Conservation (phyloP, 2,113 vertebrate genomes). For the Prietella phreatophila region DNA sequence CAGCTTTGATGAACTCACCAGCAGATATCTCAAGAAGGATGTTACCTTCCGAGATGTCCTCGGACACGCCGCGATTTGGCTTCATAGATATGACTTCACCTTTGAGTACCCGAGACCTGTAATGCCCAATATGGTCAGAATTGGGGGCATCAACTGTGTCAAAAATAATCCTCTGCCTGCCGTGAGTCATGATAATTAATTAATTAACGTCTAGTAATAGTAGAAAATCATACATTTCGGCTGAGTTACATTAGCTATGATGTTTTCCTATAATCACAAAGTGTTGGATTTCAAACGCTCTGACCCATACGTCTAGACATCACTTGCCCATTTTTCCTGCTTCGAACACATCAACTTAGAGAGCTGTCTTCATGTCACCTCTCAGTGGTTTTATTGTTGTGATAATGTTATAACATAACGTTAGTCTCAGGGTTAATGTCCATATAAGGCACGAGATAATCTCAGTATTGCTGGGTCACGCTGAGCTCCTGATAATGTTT, state of each 20-base stretch:
- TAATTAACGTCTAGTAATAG: not conserved
- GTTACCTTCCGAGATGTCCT: constrained; percentile 70
- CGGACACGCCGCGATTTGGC: constrained; percentile 74
- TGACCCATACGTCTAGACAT: too few relatives aligned
- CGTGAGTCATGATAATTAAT: constrained; percentile 61
- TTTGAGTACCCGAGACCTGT: constrained; percentile 79
- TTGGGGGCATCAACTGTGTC: constrained; percentile 77
- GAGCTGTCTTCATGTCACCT: too few relatives aligned
- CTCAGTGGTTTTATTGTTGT: too few relatives aligned
- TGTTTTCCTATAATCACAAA: not conserved
- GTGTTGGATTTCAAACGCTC: not conserved
- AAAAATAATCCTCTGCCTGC: constrained; percentile 65
- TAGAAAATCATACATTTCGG: not conserved
- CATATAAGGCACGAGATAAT: not conserved
- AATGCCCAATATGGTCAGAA: constrained; percentile 83
- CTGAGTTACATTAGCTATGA: not conserved
- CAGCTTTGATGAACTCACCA: constrained; percentile 65
- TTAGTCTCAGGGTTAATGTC: not conserved
- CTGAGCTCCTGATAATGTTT: not conserved
- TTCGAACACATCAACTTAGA: too few relatives aligned
- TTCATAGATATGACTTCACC: constrained; percentile 80
- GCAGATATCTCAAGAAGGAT: constrained; percentile 65
- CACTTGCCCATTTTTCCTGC: too few relatives aligned
- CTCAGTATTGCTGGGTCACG: not conserved
- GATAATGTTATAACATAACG: too few relatives aligned